Evolutionary conservation across 2,888 invertebrate species (phyloP), one percentile per base, ranked within the genome.

Genomic region (Blomia tropicalis): DNA sequence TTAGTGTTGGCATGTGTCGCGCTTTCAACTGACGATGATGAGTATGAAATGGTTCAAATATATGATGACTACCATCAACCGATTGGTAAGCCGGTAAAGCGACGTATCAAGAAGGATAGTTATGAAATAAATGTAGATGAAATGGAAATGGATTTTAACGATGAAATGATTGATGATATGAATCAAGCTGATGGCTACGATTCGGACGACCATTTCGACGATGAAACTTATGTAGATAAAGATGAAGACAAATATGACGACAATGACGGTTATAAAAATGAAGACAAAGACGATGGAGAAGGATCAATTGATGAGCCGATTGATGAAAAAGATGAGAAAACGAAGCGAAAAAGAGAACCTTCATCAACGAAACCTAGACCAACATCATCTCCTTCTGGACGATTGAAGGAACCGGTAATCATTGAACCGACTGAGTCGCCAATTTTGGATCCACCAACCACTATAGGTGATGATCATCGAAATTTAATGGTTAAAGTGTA

Each of bases 401-500:
- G n/a, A n/a, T n/a, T n/a, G n/a, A n/a, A n/a, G n/a, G n/a, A n/a
- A n/a, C n/a, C n/a, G n/a, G n/a, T n/a, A n/a, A n/a, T n/a, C n/a
- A n/a, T n/a, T n/a, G n/a, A n/a, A n/a, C n/a, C n/a, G n/a, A n/a
- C n/a, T n/a, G n/a, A n/a, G n/a, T n/a, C n/a, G n/a, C n/a, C n/a
- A n/a, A n/a, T n/a, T n/a, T n/a, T n/a, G n/a, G n/a, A n/a, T n/a
- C 11, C 51, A 51, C 2, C 14, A 30, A 25, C 22, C 51, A 51
- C 14, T 27, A 25, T 4, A 2, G 31, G 23, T 22, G 22, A 31
- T 11, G 7, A 56, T n/a, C n/a, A 11, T 19, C 23, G 51, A 11
- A 56, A 30, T 31, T 30, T 56, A 29, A 19, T 56, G 3, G 83
- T 84, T 66, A 84, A 83, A 73, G 83, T 83, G 43, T 84, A 83